phyloP scores from a whole-genome alignment of 2,113 vertebrate genomes.

The Stegastes partitus region DNA sequence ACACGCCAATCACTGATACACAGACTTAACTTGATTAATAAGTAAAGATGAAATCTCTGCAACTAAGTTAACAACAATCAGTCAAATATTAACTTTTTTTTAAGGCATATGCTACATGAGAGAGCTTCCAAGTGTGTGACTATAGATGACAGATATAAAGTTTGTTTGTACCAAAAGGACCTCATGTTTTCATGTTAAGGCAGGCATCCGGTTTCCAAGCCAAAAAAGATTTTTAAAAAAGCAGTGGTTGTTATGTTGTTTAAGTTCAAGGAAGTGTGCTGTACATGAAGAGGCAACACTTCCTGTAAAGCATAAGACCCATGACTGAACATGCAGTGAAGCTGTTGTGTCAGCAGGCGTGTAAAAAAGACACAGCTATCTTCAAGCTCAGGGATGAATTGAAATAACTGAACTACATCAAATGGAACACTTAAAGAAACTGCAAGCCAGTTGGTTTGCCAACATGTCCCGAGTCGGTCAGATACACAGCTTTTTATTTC shows the following conservation, averaged over 20 bases:
- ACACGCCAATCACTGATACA: neutral
- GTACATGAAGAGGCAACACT: conserved; percentile 37
- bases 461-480: too few species aligned
- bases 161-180: neutral
- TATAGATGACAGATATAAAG: too few species aligned
- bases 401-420: neutral
- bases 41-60: too few species aligned
- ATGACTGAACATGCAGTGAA: conserved; percentile 8
- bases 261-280: conserved; percentile 56
- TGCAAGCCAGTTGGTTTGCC: too few species aligned
- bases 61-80: neutral
- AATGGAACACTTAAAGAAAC: too few species aligned
- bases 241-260: conserved; percentile 35
- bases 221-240: neutral
- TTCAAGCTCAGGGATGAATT: neutral
- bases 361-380: neutral
- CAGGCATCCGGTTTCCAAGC: conserved; percentile 14
- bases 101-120: too few species aligned
- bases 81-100: conserved; percentile 31
- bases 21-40: neutral
- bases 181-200: neutral
- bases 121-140: neutral
- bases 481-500: too few species aligned
- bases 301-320: conserved; percentile 55
- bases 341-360: conserved; percentile 42